Evolutionary conservation across 2,888 invertebrate species (phyloP).

Genomic region (Calameuta filiformis): DNA sequence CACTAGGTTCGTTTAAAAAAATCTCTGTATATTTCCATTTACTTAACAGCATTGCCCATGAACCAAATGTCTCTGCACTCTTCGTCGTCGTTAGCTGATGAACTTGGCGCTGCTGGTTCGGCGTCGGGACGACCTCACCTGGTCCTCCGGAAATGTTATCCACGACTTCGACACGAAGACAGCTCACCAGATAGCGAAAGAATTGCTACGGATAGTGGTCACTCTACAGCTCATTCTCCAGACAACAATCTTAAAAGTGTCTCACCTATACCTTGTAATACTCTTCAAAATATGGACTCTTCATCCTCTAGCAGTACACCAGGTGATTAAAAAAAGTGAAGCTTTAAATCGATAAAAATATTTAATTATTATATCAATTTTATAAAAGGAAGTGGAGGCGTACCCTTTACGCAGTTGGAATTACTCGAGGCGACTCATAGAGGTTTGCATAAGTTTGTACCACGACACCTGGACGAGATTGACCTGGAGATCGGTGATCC

Average conservation of each 20-base stretch:
- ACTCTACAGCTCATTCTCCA: conserved; percentile 92
- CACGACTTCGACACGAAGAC: conserved; percentile 72
- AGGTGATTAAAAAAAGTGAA: conserved; percentile 35
- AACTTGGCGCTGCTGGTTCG: conserved; percentile 69
- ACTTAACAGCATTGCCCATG: conserved; percentile 31
- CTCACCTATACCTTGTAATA: conserved; percentile 77
- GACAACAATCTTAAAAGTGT: conserved; percentile 87
- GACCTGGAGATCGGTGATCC: conserved; percentile 98
- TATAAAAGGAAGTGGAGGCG: conserved; percentile 74
- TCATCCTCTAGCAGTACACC: conserved; percentile 61
- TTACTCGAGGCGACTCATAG: conserved; percentile 94
- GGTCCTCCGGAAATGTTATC: conserved; percentile 56
- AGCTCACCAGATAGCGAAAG: conserved; percentile 89
- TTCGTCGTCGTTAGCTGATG: conserved; percentile 72
- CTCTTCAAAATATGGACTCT: conserved; percentile 58
- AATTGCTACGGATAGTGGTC: conserved; percentile 88
- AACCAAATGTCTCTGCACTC: conserved; percentile 16
- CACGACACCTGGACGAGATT: conserved; percentile 94
- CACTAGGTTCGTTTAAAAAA: background rate
- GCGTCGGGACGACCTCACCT: conserved; percentile 56
- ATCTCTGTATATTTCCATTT: conserved; percentile 10
- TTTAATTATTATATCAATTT: background rate
- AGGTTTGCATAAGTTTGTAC: conserved; percentile 95
- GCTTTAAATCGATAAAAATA: background rate
- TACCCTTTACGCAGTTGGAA: conserved; percentile 84